Evolutionary conservation across 2,888 invertebrate species (phyloP).

Genomic region (Caradrina clavipalpis): DNA sequence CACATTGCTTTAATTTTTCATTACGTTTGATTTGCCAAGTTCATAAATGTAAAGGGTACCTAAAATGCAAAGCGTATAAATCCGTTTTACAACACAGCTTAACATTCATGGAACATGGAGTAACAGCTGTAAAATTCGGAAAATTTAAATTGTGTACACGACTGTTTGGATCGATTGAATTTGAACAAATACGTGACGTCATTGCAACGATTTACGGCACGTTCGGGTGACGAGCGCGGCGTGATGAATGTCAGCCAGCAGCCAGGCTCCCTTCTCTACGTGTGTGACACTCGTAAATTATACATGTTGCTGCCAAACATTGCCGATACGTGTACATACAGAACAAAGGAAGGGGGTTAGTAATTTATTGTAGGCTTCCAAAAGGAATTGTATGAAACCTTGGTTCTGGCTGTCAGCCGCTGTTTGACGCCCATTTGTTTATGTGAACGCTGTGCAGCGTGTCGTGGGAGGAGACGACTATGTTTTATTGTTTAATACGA

Average conservation of each 20-base stretch:
- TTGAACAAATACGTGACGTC: slow-evolving; percentile 65
- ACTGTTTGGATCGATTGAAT: slow-evolving; percentile 60
- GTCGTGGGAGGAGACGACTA: neutral
- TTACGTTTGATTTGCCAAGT: neutral
- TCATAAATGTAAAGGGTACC: slow-evolving; percentile 2
- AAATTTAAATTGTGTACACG: slow-evolving; percentile 45
- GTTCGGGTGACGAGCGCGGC: slow-evolving; percentile 69
- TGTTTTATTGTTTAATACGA: slow-evolving; percentile 14
- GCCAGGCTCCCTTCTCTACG: slow-evolving; percentile 52
- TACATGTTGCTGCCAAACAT: slow-evolving; percentile 63
- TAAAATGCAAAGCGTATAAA: slow-evolving; percentile 35
- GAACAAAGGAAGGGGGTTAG: slow-evolving; percentile 52
- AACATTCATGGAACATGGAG: slow-evolving; percentile 35
- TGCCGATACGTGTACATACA: slow-evolving; percentile 53
- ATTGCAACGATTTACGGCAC: slow-evolving; percentile 66
- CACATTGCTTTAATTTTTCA: slow-evolving; percentile 7
- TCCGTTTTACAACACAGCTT: slow-evolving; percentile 28
- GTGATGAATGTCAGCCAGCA: slow-evolving; percentile 70
- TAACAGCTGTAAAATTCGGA: slow-evolving; percentile 44
- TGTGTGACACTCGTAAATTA: slow-evolving; percentile 64
- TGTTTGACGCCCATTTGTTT: slow-evolving; percentile 22
- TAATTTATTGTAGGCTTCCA: slow-evolving; percentile 57
- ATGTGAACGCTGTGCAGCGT: slow-evolving; percentile 1
- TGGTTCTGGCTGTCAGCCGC: slow-evolving; percentile 16
- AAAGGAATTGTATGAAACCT: slow-evolving; percentile 48